Percentiles rank a stretch among this genome's conserved stretches.
phyloP scores from a whole-genome alignment of 2,888 invertebrate genomes.

The Malthinus seriepunctatus region DNA sequence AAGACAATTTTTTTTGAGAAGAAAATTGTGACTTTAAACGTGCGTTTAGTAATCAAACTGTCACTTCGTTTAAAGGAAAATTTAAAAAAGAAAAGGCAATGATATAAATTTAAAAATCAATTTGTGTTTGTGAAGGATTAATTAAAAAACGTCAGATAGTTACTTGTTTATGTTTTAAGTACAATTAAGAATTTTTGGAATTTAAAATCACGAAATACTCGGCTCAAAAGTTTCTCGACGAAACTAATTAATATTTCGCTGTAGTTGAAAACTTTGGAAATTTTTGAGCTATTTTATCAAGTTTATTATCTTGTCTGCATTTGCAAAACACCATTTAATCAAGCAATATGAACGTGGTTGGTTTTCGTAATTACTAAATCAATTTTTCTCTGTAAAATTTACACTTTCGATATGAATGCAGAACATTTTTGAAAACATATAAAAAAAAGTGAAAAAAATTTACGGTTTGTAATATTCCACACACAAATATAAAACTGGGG shows the following conservation, averaged over 20 bases:
- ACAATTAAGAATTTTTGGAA: slow-evolving; percentile 19
- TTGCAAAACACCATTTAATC: slow-evolving; percentile 16
- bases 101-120: slow-evolving; percentile 15
- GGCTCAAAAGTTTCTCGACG: background rate
- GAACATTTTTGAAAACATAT: slow-evolving; percentile 18
- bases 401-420: slow-evolving; percentile 13
- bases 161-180: slow-evolving; percentile 22
- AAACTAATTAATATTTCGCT: slow-evolving; percentile 26
- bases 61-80: background rate
- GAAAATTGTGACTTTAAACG: too few species aligned
- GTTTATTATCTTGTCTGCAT: slow-evolving; percentile 16
- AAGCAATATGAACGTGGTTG: slow-evolving; percentile 14
- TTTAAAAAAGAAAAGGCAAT: slow-evolving; percentile 4
- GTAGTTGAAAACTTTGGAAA: slow-evolving; percentile 21
- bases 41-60: too few species aligned
- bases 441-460: slow-evolving; percentile 7
- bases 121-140: slow-evolving; percentile 21
- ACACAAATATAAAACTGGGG: slow-evolving; percentile 6
- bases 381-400: slow-evolving; percentile 19
- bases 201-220: slow-evolving; percentile 4
- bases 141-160: slow-evolving; percentile 22
- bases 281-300: slow-evolving; percentile 21
- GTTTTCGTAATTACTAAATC: slow-evolving; percentile 20
- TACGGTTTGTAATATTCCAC: slow-evolving; percentile 18
- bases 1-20: too few species aligned